Evolutionary conservation across 1,140 invertebrate genomes (phyloP).

Genomic region (Drosophila novamexicana): DNA sequence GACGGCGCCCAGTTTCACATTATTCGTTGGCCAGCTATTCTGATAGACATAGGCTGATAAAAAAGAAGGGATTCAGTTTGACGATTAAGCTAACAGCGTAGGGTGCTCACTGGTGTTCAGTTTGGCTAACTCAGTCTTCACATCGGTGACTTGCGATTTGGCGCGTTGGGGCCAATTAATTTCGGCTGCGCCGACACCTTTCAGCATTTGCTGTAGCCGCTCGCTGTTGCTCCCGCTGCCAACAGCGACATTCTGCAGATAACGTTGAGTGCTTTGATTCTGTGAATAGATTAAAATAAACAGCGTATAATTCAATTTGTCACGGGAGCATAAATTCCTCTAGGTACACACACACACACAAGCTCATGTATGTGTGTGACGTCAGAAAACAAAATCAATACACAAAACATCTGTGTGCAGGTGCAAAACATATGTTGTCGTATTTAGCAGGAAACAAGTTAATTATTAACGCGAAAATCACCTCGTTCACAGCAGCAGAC

Average conservation of each 20-base stretch:
- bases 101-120: constrained; percentile 70
- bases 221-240: constrained; percentile 43
- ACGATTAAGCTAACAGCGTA: neutral
- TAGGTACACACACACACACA: neutral
- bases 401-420: constrained; percentile 52
- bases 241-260: constrained; percentile 55
- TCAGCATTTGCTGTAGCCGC: constrained; percentile 76
- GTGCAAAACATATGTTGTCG: constrained; percentile 62
- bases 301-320: constrained; percentile 36
- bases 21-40: constrained; percentile 85
- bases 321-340: constrained; percentile 19
- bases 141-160: constrained; percentile 52
- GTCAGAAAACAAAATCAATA: constrained; percentile 60
- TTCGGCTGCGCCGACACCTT: constrained; percentile 55
- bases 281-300: constrained; percentile 21
- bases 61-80: neutral
- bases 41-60: constrained; percentile 74
- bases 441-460: neutral
- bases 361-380: constrained; percentile 11
- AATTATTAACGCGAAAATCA: neutral
- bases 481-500: constrained; percentile 24
- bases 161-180: constrained; percentile 62
- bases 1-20: constrained; percentile 89
- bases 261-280: constrained; percentile 63
- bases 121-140: constrained; percentile 76